Conservation (phyloP, 2,113 vertebrate species). For the Callaeas wilsoni region DNA sequence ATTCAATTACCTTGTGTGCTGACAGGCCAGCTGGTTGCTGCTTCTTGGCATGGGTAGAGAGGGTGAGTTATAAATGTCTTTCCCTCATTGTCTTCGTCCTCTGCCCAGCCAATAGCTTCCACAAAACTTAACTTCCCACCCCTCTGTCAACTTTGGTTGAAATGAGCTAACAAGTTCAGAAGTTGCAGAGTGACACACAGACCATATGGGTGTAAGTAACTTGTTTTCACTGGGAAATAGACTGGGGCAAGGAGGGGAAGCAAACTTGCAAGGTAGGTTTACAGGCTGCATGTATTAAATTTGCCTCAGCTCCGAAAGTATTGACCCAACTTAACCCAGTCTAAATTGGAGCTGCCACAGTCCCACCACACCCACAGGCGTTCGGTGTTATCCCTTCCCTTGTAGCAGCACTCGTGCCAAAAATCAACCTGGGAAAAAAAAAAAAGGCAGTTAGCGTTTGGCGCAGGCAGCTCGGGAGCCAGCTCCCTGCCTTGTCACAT, state of each 20-base stretch:
- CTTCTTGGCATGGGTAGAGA: neutral
- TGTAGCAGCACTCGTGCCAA: neutral
- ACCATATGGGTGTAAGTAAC: neutral
- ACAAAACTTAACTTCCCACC: neutral
- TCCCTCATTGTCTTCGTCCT: neutral
- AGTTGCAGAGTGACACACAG: neutral
- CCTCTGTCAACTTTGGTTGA: neutral
- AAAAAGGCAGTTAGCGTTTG: neutral
- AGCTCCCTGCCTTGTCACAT: conserved; percentile 29
- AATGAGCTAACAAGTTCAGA: neutral
- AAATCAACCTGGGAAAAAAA: neutral
- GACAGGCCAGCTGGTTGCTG: conserved; percentile 39
- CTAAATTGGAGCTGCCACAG: neutral
- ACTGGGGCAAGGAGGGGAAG: neutral
- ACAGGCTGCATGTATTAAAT: neutral
- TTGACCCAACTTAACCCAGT: neutral
- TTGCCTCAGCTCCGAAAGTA: neutral
- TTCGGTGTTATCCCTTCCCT: neutral
- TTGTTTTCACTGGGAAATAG: neutral
- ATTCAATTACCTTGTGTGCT: conserved; percentile 31
- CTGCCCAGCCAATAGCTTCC: neutral
- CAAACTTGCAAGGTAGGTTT: neutral
- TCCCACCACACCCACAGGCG: neutral
- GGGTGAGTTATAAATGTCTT: neutral
- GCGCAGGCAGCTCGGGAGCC: neutral